Base-by-base conservation (phyloP, 2,797 vertebrate species). In the Hirundo rustica region DNA sequence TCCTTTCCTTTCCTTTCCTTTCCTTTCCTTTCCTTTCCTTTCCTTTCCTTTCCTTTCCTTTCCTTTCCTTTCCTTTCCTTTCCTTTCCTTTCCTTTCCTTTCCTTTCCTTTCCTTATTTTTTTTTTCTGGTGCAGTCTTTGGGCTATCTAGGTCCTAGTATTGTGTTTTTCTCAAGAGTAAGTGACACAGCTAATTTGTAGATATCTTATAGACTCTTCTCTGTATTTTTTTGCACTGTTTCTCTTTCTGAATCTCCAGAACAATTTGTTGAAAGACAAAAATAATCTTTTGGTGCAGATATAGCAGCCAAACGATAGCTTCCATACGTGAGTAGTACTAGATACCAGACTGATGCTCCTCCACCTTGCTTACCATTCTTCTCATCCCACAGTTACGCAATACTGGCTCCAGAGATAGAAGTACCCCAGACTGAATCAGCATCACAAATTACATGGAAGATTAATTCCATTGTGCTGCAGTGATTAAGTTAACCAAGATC, bases 51-150 rank as follows among this genome's bases (percentile, higher is more conserved):
- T 5, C 7, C 5, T 16, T 32, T 13, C 15, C 22, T 3, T 3
- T 66, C 15, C 50, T 66, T 3, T 36, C 57, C 53, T 38, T 6
- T 36, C 76, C 61, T 5, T 1, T 5, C 7, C 5, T 19, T 30
- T 13, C 17, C n/a, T n/a, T n/a, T 36, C 73, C 57, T 5, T 1
- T 5, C 7, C 5, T 16, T 32, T 13, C 15, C 22, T 3, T 3
- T 66, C 15, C 50, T 5, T 1, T 5, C 7, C 5, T 19, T 30
- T 13, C 17, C n/a, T n/a, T n/a, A n/a, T n/a, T n/a, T 26, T 3
- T 55, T 54, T 21, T 3, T 13, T 16, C 29, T 62, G 4, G 36
- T 47, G 15, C 27, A 51, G 3, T 45, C 29, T 67, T 72, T 47
- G 38, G 29, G 10, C 25, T 76, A 32, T 57, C 13, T 71, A 78